Conservation (phyloP, 2,888 invertebrate genomes). For the Seira ritae region DNA sequence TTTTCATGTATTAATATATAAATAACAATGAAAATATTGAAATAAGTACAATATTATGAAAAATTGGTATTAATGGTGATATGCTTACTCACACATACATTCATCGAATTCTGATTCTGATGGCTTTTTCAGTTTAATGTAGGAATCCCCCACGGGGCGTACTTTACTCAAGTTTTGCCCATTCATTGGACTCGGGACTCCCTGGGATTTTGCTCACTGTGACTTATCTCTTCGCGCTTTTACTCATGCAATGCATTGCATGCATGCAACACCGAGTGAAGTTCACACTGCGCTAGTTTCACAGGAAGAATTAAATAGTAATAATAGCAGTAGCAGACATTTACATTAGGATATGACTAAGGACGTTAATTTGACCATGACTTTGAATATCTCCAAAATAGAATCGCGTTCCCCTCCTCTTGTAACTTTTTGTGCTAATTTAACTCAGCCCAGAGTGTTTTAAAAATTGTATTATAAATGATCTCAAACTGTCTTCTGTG, state of each 20-base stretch:
- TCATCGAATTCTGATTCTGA: not conserved
- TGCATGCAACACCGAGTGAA: not conserved
- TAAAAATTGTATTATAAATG: slow-evolving; percentile 23
- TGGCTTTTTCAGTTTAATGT: slow-evolving; percentile 15
- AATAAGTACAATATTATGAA: slow-evolving; percentile 17
- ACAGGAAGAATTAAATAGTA: slow-evolving; percentile 5
- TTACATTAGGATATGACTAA: no score
- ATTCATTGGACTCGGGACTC: slow-evolving; percentile 55
- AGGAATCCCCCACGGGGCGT: slow-evolving; percentile 39
- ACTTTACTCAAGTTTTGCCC: slow-evolving; percentile 55
- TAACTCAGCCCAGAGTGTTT: not conserved
- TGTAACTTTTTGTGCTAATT: not conserved
- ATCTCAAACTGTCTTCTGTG: slow-evolving; percentile 42
- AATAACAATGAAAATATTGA: slow-evolving; percentile 9
- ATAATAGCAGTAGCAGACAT: no score
- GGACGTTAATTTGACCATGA: slow-evolving; percentile 3
- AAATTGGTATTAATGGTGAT: slow-evolving; percentile 32
- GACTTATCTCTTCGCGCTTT: slow-evolving; percentile 24
- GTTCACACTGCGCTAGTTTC: slow-evolving; percentile 3
- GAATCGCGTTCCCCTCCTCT: not conserved
- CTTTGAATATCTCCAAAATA: not conserved
- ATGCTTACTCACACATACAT: not conserved
- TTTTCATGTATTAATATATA: not conserved
- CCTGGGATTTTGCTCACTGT: slow-evolving; percentile 35
- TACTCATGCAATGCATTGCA: not conserved